These are phyloP conservation scores for Subacronicta megacephala DNA, from an alignment of 2,888 invertebrate genomes.

Conservation along the genomic window DNA sequence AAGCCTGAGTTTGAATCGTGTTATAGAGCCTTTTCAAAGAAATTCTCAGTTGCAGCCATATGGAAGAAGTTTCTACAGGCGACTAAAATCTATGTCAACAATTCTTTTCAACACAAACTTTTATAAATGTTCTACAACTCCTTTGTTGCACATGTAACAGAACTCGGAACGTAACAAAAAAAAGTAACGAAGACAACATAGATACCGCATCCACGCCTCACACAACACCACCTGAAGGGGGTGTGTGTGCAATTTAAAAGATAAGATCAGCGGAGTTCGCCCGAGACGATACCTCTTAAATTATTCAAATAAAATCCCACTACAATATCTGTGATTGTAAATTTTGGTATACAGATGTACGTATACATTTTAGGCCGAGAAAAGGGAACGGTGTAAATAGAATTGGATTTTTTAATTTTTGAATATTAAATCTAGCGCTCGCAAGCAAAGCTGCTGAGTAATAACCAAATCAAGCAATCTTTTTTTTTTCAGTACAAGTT, in stretches of 20 bases:
- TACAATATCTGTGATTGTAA: constrained; percentile 83
- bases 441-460: no score
- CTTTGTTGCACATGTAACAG: no score
- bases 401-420: neutral
- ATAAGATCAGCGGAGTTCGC: constrained; percentile 74
- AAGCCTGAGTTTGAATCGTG: no score
- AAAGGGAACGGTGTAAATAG: constrained; percentile 24
- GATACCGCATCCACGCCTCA: constrained; percentile 51
- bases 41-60: no score
- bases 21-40: no score
- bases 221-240: constrained; percentile 50
- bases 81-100: no score
- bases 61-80: no score
- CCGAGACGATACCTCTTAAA: constrained; percentile 76
- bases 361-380: constrained; percentile 58
- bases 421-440: no score
- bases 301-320: constrained; percentile 85
- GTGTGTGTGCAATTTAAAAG: constrained; percentile 81
- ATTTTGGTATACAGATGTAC: constrained; percentile 74
- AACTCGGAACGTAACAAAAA: neutral
- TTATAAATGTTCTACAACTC: no score
- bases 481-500: no score
- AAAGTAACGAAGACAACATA: constrained; percentile 15
- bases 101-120: no score
- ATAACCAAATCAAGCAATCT: no score